Conservation (phyloP, 2,797 vertebrate species). For the Thripadectes ignobilis region DNA sequence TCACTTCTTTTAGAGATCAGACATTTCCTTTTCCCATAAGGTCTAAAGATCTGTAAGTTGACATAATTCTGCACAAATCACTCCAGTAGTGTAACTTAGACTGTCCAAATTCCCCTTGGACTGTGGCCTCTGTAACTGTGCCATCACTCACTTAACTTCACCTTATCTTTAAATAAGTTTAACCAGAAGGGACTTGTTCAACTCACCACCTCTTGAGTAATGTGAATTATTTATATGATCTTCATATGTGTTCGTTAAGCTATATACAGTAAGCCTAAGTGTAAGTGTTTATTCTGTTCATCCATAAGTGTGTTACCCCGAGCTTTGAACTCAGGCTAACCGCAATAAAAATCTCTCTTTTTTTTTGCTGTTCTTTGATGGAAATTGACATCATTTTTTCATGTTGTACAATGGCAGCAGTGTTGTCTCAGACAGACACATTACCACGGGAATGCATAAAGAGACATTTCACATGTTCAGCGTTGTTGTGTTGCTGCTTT, state of each 20-base stretch:
- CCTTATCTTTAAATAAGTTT: conserved; percentile 89
- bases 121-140: conserved; percentile 77
- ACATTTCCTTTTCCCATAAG: conserved; percentile 77
- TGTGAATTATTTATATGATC: conserved; percentile 94
- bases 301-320: conserved; percentile 64
- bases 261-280: conserved; percentile 75
- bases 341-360: neutral
- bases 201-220: conserved; percentile 80
- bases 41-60: conserved; percentile 79
- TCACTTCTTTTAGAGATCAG: conserved; percentile 82
- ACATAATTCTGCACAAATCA: conserved; percentile 83
- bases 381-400: conserved; percentile 81
- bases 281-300: conserved; percentile 73
- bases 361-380: conserved; percentile 55
- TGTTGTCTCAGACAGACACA: neutral
- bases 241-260: conserved; percentile 87
- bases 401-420: conserved; percentile 76
- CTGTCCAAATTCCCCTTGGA: conserved; percentile 86
- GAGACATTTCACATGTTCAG: neutral
- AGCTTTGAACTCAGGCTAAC: conserved; percentile 32
- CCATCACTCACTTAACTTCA: conserved; percentile 85
- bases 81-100: conserved; percentile 81
- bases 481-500: neutral
- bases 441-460: neutral
- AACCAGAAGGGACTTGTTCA: conserved; percentile 91